Conservation (phyloP, 2,797 vertebrate genomes). For the Tragopan temminckii region DNA sequence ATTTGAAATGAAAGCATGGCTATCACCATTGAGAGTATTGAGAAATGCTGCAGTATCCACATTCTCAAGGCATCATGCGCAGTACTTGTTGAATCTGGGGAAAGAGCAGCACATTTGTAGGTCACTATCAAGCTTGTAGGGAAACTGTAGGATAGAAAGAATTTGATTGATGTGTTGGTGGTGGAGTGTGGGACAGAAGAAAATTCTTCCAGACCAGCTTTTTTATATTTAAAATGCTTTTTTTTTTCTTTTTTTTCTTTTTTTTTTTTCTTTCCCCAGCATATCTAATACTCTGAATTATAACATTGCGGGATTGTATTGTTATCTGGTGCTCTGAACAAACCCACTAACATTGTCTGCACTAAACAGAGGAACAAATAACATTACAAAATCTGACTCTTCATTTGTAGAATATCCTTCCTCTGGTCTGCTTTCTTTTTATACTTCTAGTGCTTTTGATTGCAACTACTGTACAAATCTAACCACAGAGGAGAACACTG, state of each 20-base stretch:
- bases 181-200: background rate
- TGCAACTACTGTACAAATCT: constrained; percentile 47
- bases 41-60: background rate
- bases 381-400: constrained; percentile 16
- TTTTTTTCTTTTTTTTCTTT: background rate
- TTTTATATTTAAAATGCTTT: background rate
- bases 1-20: background rate
- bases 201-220: background rate
- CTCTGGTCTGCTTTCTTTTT: constrained; percentile 23
- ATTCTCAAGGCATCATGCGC: background rate
- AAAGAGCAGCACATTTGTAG: background rate
- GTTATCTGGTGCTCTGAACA: background rate
- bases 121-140: background rate
- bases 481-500: constrained; percentile 23
- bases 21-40: background rate
- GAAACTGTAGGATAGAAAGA: background rate
- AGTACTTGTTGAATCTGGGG: background rate
- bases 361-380: constrained; percentile 26
- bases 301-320: background rate
- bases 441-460: constrained; percentile 17
- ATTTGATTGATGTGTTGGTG: background rate
- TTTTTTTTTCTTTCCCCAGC: background rate
- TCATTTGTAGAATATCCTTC: constrained; percentile 12
- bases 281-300: background rate
- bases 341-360: background rate